Base-by-base conservation (phyloP, 35 echinoderm and acorn worm genomes). In the Strongylocentrotus purpuratus region DNA sequence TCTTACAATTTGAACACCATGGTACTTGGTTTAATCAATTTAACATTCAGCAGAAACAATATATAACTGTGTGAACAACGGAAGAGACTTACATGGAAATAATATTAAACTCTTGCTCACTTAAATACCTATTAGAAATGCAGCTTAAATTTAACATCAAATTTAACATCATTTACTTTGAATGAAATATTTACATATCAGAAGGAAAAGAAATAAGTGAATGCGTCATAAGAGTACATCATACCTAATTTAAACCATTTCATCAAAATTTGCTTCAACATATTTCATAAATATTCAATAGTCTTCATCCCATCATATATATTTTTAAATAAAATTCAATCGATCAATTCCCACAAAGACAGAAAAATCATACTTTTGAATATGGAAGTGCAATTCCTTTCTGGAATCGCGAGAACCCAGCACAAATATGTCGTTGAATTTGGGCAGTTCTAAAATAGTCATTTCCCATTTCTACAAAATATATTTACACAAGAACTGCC, bases 321-420 rank as follows among this genome's bases (percentile, higher is more conserved):
- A 78, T 78, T 78, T 28, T 55, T 55, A 55, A 55, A 55, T 55
- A 55, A 55, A 55, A 55, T 55, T 55, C 50, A 55, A 14, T 78
- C n/a, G 65, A 22, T 22, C 20, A n/a, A 78, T 78, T 4, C 65
- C 65, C 15, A 28, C 65, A 28, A n/a, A 78, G 22, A 31, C 22
- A 71, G 25, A 71, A 71, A 71, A 71, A 71, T 71, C 61, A 71
- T 28, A 71, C 61, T 71, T 55, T 55, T 25, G 22, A 58, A 58
- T 59, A 78, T 78, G 65, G 65, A 78, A 78, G 65, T 78, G 65
- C 65, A 78, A 78, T 78, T 78, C 65, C n/a, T 78, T 78, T 78
- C 2, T 71, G 61, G 5, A 55, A 55, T 15, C 25, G 17, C 7
- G 7, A 7, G 65, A 78, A 28, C n/a, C 65, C 65, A 78, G 65